These are phyloP conservation scores for Paedocypris micromegethes DNA, from an alignment of 2,797 vertebrate genomes.

Conservation along the genomic window DNA sequence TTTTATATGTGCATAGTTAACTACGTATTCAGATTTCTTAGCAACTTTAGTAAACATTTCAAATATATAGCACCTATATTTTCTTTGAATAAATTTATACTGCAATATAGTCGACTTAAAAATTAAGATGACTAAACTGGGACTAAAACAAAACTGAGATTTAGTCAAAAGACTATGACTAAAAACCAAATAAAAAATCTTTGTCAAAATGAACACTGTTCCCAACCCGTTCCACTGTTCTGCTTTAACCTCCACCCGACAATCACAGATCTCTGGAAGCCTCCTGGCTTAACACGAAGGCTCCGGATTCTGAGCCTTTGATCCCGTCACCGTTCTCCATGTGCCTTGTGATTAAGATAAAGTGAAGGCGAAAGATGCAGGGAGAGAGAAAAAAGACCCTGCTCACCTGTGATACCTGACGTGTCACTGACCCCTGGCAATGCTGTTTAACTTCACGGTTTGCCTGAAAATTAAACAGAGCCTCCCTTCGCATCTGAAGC, in stretches of 20 bases:
- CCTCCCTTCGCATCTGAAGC: constrained; percentile 64
- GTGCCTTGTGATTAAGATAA: constrained; percentile 32
- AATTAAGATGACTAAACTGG: too few species aligned
- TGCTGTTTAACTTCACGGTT: constrained; percentile 60
- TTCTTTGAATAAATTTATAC: too few species aligned
- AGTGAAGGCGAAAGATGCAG: too few species aligned
- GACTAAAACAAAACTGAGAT: too few species aligned
- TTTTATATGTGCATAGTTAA: too few species aligned
- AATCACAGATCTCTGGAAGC: constrained; percentile 4
- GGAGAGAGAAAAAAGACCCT: not conserved
- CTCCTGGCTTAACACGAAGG: constrained; percentile 15
- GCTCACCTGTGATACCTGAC: constrained; percentile 35
- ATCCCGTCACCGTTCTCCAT: constrained; percentile 30
- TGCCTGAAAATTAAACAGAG: constrained; percentile 73
- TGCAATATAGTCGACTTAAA: too few species aligned
- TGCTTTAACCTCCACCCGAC: constrained; percentile 11
- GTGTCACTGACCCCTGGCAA: constrained; percentile 52
- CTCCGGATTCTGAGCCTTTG: constrained; percentile 24
- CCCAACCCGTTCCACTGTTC: constrained; percentile 32
- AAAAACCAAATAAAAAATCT: too few species aligned
- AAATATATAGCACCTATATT: too few species aligned
- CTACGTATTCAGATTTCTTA: too few species aligned
- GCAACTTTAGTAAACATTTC: too few species aligned
- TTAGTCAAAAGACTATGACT: too few species aligned
- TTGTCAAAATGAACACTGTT: too few species aligned